Evolutionary conservation across 2,797 vertebrate genomes (phyloP), one percentile per base, ranked within the genome.

Genomic region (Arnoldichthys spilopterus): DNA sequence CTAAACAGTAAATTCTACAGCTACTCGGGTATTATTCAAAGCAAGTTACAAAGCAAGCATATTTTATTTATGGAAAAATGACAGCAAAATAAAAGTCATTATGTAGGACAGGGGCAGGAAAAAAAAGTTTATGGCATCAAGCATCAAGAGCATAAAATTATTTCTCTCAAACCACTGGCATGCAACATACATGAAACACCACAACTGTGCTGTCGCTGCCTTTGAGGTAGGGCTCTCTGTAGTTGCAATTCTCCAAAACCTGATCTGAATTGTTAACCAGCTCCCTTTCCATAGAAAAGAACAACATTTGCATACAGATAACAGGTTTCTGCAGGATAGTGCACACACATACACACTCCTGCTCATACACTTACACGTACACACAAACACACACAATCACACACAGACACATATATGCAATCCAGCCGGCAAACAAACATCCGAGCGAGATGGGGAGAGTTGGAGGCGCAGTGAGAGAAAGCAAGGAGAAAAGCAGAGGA

Each of bases 261-360:
- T 86, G 87, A 86, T 88, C 88, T 86, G 89, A 91, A 92, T 91
- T 79, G 82, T 86, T 90, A 89, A 91, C 85, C 83, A 89, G 87
- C 81, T 90, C 88, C 85, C 83, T 72, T 89, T 89, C 90, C 87
- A 88, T 83, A 87, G 86, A 84, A 85, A 82, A 82, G 80, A 81
- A 89, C 84, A 83, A 82, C 83, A 93, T 91, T 92, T 91, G 88
- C 90, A 92, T 90, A 88, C 63, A 87, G 84, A 84, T 83, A 83
- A 79, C 62, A 59, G 76, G 67, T 78, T 80, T 78, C 77, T 72
- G 66, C 26, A 66, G 61, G 79, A 82, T 74, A 75, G 80, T 54
- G 83, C 47, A 83, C 28, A 71, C 49, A 51, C 54, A 63, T 34
- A 32, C 62, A 40, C 4, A 6, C 43, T 77, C 26, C 8, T 40